Evolutionary conservation across 2,888 invertebrate genomes (phyloP).

Genomic region (Autographa gamma): DNA sequence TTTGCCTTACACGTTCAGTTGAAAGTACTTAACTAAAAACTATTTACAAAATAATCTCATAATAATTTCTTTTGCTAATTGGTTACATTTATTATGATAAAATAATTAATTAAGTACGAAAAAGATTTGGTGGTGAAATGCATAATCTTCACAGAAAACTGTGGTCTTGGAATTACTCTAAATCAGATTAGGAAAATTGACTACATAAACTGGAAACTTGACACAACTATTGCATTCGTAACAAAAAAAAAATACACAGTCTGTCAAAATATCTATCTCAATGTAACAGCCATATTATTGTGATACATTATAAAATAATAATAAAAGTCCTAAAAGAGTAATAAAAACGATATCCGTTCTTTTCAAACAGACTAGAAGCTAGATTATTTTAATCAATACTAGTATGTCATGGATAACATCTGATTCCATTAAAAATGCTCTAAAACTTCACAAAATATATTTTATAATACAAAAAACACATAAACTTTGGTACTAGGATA

Average conservation of each 20-base stretch:
- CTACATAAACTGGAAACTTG: constrained; percentile 10
- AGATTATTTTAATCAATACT: constrained; percentile 46
- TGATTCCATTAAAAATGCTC: constrained; percentile 52
- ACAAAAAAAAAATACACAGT: constrained; percentile 22
- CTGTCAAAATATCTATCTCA: constrained; percentile 31
- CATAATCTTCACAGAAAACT: constrained; percentile 48
- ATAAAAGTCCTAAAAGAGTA: constrained; percentile 15
- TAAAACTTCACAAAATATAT: constrained; percentile 62
- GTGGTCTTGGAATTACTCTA: constrained; percentile 13
- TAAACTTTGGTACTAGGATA: constrained; percentile 75
- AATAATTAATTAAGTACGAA: constrained; percentile 81
- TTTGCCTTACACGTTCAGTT: constrained; percentile 37
- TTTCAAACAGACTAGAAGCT: constrained; percentile 53
- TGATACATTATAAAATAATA: constrained; percentile 35
- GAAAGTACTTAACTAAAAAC: constrained; percentile 43
- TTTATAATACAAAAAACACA: constrained; percentile 54
- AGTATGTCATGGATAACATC: constrained; percentile 55
- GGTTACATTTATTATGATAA: constrained; percentile 47
- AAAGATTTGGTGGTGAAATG: constrained; percentile 78
- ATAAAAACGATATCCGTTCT: constrained; percentile 19
- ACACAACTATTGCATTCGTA: constrained; percentile 14
- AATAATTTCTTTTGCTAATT: constrained; percentile 55
- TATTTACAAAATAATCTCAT: constrained; percentile 66
- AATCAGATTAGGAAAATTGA: constrained; percentile 22
- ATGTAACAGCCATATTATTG: constrained; percentile 53